These are phyloP conservation scores for Antennarius maculatus DNA, from an alignment of 2,797 vertebrate species.

Conservation along the genomic window DNA sequence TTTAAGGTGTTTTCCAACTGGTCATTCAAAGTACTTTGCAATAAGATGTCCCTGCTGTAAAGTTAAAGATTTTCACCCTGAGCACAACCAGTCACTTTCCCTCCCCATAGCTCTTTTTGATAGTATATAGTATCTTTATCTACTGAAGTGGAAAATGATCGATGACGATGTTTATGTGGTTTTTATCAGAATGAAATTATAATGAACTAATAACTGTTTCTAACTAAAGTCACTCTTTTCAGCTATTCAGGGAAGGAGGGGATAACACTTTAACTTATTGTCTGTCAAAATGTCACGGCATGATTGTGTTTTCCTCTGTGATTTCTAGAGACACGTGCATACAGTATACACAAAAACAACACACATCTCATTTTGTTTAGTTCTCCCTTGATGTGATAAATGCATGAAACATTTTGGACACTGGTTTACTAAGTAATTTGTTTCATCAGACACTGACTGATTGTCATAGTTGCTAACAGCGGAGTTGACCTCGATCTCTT, in stretches of 20 bases:
- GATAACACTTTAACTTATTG: slow-evolving; percentile 69
- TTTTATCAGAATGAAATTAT: slow-evolving; percentile 61
- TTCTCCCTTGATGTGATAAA: slow-evolving; percentile 65
- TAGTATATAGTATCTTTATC: slow-evolving; percentile 57
- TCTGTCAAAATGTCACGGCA: slow-evolving; percentile 77
- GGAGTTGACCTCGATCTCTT: slow-evolving; percentile 18
- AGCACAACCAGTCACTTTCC: slow-evolving; percentile 41
- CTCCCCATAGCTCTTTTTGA: slow-evolving; percentile 48
- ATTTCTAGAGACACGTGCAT: slow-evolving; percentile 56
- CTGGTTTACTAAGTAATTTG: slow-evolving; percentile 49
- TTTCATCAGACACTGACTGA: slow-evolving; percentile 28
- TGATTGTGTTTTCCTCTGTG: slow-evolving; percentile 80
- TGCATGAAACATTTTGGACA: slow-evolving; percentile 75
- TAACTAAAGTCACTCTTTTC: slow-evolving; percentile 41
- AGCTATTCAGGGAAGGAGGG: slow-evolving; percentile 73
- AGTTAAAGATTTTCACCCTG: slow-evolving; percentile 27
- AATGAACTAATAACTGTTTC: slow-evolving; percentile 52
- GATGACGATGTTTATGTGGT: slow-evolving; percentile 52
- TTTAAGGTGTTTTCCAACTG: slow-evolving; percentile 17
- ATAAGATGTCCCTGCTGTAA: slow-evolving; percentile 28
- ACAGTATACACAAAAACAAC: slow-evolving; percentile 24
- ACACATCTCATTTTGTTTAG: slow-evolving; percentile 53
- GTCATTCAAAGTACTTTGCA: slow-evolving; percentile 32
- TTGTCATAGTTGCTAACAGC: slow-evolving; percentile 17
- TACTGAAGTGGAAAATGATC: slow-evolving; percentile 69